Evolutionary conservation across 1,140 invertebrate genomes (phyloP).

Genomic region (Tetranychus urticae): DNA sequence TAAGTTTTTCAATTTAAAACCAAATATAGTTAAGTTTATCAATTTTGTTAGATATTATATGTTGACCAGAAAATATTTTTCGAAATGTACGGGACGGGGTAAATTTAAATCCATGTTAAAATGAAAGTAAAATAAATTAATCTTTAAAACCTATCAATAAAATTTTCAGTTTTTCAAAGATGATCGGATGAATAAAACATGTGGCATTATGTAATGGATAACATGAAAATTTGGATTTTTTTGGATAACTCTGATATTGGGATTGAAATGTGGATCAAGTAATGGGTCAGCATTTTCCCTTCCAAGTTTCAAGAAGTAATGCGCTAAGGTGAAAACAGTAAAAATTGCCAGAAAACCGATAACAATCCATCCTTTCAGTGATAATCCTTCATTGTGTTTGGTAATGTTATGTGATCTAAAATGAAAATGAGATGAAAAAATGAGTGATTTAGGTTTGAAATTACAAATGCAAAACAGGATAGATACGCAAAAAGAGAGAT

Average conservation of each 20-base stretch:
- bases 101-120: no score
- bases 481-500: not conserved
- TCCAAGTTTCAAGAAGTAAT: constrained; percentile 29
- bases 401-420: not conserved
- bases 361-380: constrained; percentile 26
- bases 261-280: constrained; percentile 29
- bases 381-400: not conserved
- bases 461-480: not conserved
- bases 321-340: constrained; percentile 25
- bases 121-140: no score
- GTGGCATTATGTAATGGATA: no score
- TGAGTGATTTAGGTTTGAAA: not conserved
- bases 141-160: no score
- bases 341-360: constrained; percentile 25
- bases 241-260: constrained; percentile 26
- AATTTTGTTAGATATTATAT: no score
- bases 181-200: no score
- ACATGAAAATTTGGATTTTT: no score
- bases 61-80: no score
- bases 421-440: not conserved
- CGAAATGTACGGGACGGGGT: no score
- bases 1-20: no score
- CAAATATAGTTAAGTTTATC: no score
- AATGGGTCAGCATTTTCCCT: constrained; percentile 31
- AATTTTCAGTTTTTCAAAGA: no score